These are phyloP conservation scores for Ceyx margarethae DNA, from an alignment of 2,113 vertebrate genomes.

Conservation along the genomic window DNA sequence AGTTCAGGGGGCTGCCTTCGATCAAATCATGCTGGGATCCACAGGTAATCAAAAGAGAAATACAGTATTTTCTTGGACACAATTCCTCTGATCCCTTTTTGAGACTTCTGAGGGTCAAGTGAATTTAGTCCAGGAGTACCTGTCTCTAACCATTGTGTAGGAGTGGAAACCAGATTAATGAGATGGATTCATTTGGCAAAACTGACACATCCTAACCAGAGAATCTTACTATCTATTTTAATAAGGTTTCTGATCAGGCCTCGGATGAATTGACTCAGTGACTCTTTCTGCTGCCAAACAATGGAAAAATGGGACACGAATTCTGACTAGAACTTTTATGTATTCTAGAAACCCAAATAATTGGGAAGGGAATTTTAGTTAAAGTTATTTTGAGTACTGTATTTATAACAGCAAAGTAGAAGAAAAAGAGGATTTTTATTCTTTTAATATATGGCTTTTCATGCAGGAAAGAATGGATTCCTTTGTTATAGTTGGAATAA, in stretches of 20 bases:
- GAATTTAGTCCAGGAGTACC: not conserved
- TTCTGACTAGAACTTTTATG: not conserved
- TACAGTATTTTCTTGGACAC: not conserved
- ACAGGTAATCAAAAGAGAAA: not conserved
- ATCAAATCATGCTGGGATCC: not conserved
- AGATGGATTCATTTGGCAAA: not conserved
- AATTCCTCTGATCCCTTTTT: not conserved
- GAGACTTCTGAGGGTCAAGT: not conserved
- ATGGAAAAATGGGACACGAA: conserved; percentile 2
- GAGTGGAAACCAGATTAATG: conserved; percentile 1
- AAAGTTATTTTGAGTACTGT: not conserved
- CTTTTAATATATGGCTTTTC: not conserved
- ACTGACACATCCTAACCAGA: not conserved
- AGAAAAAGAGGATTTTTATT: not conserved
- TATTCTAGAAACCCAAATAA: not conserved
- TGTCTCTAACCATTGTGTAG: not conserved
- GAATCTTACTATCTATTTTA: not conserved
- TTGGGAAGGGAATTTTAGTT: not conserved
- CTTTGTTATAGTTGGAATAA: not conserved
- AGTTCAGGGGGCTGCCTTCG: not conserved
- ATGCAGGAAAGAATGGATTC: not conserved
- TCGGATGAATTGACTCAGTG: not conserved
- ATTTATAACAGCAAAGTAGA: not conserved
- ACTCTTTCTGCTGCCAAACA: not conserved
- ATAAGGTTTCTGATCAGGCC: not conserved